Percentiles rank a stretch among this genome's conserved stretches.
Conservation (phyloP, 2,113 vertebrate species). For the Terrapene triunguis region DNA sequence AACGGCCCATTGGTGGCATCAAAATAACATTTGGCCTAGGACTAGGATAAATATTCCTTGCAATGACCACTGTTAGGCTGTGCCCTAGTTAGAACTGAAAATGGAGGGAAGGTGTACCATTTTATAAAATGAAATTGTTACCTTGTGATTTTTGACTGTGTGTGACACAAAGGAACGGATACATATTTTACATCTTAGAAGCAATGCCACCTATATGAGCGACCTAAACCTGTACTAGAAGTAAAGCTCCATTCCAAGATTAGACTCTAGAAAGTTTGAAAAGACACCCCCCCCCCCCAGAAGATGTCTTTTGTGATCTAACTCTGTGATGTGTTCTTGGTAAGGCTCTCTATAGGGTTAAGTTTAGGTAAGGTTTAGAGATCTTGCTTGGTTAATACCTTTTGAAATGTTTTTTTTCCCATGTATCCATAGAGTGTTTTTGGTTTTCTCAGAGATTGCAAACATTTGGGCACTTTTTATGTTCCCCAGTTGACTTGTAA, state of each 20-base stretch:
- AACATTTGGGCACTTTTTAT: neutral
- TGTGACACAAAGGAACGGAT: neutral
- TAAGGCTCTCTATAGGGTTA: neutral
- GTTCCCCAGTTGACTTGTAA: neutral
- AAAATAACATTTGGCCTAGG: neutral
- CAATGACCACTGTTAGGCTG: neutral
- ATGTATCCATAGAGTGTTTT: neutral
- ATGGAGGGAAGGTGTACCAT: neutral
- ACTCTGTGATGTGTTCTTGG: neutral
- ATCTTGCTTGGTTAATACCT: neutral
- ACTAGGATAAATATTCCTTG: neutral
- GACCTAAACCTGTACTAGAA: neutral
- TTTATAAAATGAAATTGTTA: neutral
- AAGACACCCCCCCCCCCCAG: neutral
- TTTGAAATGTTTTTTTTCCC: neutral
- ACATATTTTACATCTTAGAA: conserved; percentile 13
- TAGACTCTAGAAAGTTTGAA: neutral
- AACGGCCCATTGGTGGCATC: neutral
- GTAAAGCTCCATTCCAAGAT: neutral
- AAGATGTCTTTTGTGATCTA: neutral
- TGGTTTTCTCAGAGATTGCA: neutral
- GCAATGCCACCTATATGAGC: neutral
- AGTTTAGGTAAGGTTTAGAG: neutral
- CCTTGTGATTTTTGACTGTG: conserved; percentile 16
- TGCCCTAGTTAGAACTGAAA: neutral